phyloP scores from a whole-genome alignment of 2,797 vertebrate species.

The Sus cebifrons region DNA sequence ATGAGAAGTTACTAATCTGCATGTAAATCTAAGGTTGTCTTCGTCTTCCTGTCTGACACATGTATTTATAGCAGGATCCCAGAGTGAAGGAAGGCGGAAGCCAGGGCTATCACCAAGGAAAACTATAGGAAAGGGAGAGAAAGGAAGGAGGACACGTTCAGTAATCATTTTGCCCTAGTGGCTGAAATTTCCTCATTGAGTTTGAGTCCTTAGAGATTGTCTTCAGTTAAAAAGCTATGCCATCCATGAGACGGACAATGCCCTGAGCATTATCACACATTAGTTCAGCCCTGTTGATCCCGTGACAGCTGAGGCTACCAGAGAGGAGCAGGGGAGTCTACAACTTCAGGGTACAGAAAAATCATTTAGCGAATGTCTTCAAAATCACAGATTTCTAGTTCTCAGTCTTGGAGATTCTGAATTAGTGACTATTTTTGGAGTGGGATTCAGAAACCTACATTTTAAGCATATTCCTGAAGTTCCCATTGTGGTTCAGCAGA shows the following conservation, averaged over 20 bases:
- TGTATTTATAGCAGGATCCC: constrained; percentile 13
- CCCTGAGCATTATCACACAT: background rate
- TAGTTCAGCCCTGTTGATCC: background rate
- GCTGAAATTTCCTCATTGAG: constrained; percentile 13
- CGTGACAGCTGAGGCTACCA: background rate
- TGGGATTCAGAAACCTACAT: background rate
- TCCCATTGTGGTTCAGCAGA: too few relatives aligned
- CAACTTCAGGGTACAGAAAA: background rate
- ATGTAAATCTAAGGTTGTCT: constrained; percentile 11
- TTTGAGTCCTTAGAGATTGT: background rate
- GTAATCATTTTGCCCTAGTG: background rate
- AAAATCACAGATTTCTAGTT: background rate
- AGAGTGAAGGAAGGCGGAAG: background rate
- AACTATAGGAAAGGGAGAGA: background rate
- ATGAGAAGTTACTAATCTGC: constrained; percentile 43
- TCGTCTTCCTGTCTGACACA: background rate
- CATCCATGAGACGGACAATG: background rate
- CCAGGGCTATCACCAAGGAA: background rate
- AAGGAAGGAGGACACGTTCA: background rate
- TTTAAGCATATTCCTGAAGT: background rate
- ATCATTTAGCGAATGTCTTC: background rate
- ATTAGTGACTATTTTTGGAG: background rate
- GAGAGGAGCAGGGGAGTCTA: background rate
- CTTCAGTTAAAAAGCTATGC: background rate
- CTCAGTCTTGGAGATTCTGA: background rate